phyloP scores from a whole-genome alignment of 2,888 invertebrate genomes.

The Scaptomyza parva region DNA sequence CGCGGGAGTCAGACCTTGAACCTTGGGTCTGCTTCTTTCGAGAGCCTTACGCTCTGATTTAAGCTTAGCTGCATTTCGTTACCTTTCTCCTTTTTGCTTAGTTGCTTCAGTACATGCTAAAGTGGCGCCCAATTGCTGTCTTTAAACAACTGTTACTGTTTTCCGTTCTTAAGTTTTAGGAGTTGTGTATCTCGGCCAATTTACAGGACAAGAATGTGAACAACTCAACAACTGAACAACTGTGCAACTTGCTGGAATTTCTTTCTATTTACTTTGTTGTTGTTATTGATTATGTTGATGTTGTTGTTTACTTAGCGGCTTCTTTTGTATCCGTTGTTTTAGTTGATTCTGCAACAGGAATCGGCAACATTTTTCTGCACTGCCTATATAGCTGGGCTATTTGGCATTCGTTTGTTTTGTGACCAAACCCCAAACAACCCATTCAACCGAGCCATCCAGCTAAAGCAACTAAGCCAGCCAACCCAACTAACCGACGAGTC shows the following conservation, averaged over 20 bases:
- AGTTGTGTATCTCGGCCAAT: constrained; percentile 35
- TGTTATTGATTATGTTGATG: constrained; percentile 16
- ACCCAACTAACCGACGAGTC: constrained; percentile 46
- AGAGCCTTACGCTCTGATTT: constrained; percentile 32
- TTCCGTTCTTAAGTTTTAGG: constrained; percentile 19
- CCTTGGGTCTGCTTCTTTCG: constrained; percentile 19
- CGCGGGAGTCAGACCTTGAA: not conserved
- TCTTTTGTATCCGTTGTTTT: constrained; percentile 57
- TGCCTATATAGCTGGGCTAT: constrained; percentile 47
- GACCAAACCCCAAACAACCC: constrained; percentile 1
- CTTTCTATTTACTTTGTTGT: constrained; percentile 42
- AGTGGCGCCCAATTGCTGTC: constrained; percentile 4
- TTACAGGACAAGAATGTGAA: constrained; percentile 36
- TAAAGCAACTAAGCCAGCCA: constrained; percentile 3
- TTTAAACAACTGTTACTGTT: constrained; percentile 2
- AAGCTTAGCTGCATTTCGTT: constrained; percentile 26
- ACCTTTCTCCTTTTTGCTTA: constrained; percentile 11
- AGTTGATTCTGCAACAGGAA: constrained; percentile 55
- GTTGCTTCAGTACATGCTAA: constrained; percentile 42
- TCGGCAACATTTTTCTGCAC: constrained; percentile 49
- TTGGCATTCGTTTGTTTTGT: constrained; percentile 39
- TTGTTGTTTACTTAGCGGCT: constrained; percentile 61
- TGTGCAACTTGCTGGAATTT: constrained; percentile 45
- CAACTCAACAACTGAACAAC: constrained; percentile 26
- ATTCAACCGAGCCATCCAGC: constrained; percentile 19